Conservation (phyloP, 2,888 invertebrate species). For the Pyrgus malvae region DNA sequence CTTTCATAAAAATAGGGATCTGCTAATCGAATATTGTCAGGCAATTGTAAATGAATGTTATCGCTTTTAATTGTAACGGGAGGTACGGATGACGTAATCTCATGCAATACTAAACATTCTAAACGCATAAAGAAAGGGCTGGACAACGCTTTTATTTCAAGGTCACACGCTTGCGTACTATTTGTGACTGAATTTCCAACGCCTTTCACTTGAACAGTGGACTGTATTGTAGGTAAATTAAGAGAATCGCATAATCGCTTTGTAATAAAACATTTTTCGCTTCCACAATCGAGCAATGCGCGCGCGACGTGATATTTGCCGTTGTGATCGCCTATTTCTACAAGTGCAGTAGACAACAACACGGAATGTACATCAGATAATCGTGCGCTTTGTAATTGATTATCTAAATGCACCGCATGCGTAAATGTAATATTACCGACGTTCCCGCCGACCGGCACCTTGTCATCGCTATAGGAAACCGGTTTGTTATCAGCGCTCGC, state of each 20-base stretch:
- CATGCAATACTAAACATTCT: constrained; percentile 19
- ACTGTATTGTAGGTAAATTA: constrained; percentile 34
- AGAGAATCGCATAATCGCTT: constrained; percentile 31
- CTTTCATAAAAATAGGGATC: constrained; percentile 24
- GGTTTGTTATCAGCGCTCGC: constrained; percentile 5
- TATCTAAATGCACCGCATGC: constrained; percentile 5
- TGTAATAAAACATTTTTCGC: constrained; percentile 35
- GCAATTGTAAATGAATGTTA: constrained; percentile 20
- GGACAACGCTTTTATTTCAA: constrained; percentile 27
- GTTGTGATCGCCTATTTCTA: constrained; percentile 9
- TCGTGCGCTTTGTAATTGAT: constrained; percentile 8
- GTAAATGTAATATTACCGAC: neutral
- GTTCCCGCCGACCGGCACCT: neutral
- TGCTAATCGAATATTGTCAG: constrained; percentile 26
- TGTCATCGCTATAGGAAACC: constrained; percentile 3
- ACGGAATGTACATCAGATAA: neutral
- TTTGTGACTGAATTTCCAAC: constrained; percentile 32
- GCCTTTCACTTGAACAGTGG: constrained; percentile 33
- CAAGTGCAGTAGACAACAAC: constrained; percentile 6
- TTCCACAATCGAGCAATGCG: constrained; percentile 35
- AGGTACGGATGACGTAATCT: constrained; percentile 19
- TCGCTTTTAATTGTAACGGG: neutral
- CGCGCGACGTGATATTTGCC: constrained; percentile 25
- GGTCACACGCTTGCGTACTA: constrained; percentile 30
- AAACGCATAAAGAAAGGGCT: constrained; percentile 17